Evolutionary conservation across 2,113 vertebrate species (phyloP).

Genomic region (Diphyllodes magnificus): DNA sequence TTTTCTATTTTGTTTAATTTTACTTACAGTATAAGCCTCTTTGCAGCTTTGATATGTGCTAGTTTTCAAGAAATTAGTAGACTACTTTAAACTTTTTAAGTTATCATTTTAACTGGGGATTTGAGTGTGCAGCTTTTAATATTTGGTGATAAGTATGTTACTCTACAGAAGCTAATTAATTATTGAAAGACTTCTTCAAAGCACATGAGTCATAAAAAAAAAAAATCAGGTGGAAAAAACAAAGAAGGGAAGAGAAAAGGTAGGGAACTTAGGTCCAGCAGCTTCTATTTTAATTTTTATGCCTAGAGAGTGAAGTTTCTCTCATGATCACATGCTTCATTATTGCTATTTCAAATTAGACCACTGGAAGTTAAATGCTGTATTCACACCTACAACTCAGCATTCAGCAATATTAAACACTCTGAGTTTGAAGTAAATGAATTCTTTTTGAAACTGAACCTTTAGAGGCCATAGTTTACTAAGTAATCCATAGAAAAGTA

Average conservation of each 20-base stretch:
- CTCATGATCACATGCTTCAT: background rate
- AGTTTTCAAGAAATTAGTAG: conserved; percentile 13
- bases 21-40: conserved; percentile 12
- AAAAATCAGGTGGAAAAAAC: background rate
- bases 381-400: background rate
- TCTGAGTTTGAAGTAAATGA: background rate
- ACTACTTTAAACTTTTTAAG: conserved; percentile 8
- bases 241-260: background rate
- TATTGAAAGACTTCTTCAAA: conserved; percentile 27
- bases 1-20: conserved; percentile 32
- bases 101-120: conserved; percentile 38
- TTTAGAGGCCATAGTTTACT: background rate
- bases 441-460: background rate
- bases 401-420: background rate
- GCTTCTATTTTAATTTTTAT: background rate
- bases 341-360: background rate
- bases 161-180: conserved; percentile 37
- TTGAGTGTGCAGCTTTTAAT: conserved; percentile 23
- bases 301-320: background rate
- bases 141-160: background rate
- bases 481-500: background rate
- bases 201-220: background rate
- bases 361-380: background rate
- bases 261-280: background rate
- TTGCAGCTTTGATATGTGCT: conserved; percentile 2